Evolutionary conservation across 2,113 vertebrate genomes (phyloP).

Genomic region (Monopterus albus): DNA sequence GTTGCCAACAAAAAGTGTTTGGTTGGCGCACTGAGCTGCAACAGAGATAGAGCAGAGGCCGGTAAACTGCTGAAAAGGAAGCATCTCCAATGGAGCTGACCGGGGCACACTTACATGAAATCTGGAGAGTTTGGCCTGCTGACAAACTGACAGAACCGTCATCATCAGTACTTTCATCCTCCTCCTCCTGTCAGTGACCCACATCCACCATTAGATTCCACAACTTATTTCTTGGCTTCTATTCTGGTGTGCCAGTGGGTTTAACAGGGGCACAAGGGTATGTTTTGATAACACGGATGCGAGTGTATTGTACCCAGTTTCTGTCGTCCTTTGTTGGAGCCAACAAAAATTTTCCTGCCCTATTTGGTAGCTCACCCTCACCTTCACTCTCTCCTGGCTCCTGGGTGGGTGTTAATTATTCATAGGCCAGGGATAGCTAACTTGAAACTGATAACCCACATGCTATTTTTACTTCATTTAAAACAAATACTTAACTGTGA

Average conservation of each 20-base stretch:
- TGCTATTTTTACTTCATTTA: slow-evolving; percentile 83
- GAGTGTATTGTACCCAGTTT: not conserved
- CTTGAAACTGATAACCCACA: slow-evolving; percentile 82
- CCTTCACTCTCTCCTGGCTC: slow-evolving; percentile 44
- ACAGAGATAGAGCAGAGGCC: no score
- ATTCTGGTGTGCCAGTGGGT: slow-evolving; percentile 14
- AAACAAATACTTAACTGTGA: slow-evolving; percentile 76
- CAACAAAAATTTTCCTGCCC: slow-evolving; percentile 32
- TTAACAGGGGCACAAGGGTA: slow-evolving; percentile 10
- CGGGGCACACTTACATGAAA: slow-evolving; percentile 27
- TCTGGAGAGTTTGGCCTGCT: slow-evolving; percentile 22
- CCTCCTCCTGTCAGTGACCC: slow-evolving; percentile 28
- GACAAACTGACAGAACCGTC: slow-evolving; percentile 49
- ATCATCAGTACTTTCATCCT: slow-evolving; percentile 36
- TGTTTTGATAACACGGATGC: slow-evolving; percentile 10
- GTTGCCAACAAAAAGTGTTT: slow-evolving; percentile 52
- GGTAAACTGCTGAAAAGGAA: no score
- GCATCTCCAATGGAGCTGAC: slow-evolving; percentile 8
- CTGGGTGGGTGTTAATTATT: slow-evolving; percentile 77
- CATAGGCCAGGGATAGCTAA: slow-evolving; percentile 74
- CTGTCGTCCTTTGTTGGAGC: slow-evolving; percentile 12
- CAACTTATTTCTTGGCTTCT: slow-evolving; percentile 35
- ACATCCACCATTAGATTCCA: slow-evolving; percentile 53
- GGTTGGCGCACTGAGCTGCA: slow-evolving; percentile 2
- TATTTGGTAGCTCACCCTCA: slow-evolving; percentile 24